Conservation (phyloP, 2,888 invertebrate genomes). For the Stenolophus ochropezus region DNA sequence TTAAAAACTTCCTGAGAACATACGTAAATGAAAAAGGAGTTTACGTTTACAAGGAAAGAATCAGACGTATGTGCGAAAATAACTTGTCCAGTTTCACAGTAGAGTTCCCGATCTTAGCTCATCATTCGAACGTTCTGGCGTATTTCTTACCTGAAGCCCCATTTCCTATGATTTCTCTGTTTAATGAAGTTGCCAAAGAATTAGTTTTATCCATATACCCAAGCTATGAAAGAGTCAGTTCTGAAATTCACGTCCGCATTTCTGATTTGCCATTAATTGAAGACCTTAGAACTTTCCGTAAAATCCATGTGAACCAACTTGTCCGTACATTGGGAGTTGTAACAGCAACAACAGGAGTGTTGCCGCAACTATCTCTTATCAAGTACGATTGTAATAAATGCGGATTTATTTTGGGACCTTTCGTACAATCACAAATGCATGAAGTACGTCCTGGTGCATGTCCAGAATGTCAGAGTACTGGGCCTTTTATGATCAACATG, state of each 20-base stretch:
- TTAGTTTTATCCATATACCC: conserved; percentile 96
- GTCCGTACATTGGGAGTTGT: conserved; percentile 96
- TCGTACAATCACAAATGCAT: conserved; percentile 92
- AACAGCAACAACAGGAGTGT: conserved; percentile 94
- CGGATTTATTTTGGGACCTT: conserved; percentile 96
- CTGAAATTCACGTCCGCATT: conserved; percentile 96
- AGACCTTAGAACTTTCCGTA: conserved; percentile 93
- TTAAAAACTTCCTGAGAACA: conserved; percentile 94
- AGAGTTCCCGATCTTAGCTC: conserved; percentile 93
- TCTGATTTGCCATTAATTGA: conserved; percentile 96
- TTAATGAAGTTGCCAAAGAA: conserved; percentile 95
- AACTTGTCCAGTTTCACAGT: conserved; percentile 92
- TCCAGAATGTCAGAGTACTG: conserved; percentile 97
- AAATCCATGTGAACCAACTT: conserved; percentile 93
- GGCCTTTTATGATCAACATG: conserved; percentile 98
- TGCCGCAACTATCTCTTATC: conserved; percentile 96
- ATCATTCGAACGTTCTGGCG: conserved; percentile 93
- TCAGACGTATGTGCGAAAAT: conserved; percentile 95
- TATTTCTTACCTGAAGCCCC: conserved; percentile 99
- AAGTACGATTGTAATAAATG: conserved; percentile 99
- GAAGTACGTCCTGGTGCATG: conserved; percentile 98
- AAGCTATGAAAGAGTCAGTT: conserved; percentile 94
- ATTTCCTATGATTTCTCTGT: conserved; percentile 95
- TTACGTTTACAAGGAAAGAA: conserved; percentile 93
- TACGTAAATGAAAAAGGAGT: conserved; percentile 91